Base-by-base conservation (phyloP, 1,140 invertebrate species). In the Hydropsyche tenuis region DNA sequence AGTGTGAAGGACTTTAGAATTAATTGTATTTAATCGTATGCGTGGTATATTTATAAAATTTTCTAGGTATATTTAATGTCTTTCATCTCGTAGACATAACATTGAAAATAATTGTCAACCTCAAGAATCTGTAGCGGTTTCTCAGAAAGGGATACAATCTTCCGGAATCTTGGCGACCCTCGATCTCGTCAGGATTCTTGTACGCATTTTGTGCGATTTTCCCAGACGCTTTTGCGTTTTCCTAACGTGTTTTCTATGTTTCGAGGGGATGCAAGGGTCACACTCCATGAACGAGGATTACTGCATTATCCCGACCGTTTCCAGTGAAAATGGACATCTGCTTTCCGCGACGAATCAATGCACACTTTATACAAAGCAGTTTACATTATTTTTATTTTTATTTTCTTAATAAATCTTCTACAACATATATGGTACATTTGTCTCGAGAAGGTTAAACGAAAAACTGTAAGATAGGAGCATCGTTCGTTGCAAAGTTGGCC, bases 251-350 rank as follows among this genome's bases (percentile, higher is more conserved):
- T 75, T 75, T 75, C 74, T 22, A 20, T 75, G 74, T 75, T 37
- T 37, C 56, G 25, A 53, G 53, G 70, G 70, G 60, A 22, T 27
- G 51, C 20, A 60, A 73, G 68, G 68, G 75, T 69, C 72, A 69
- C 25, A 45, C 43, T 43, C 69, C 70, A 14, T 66, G 56, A 71
- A 70, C 66, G 63, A 48, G 71, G 74, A 73, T 76, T 76, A 73
- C 53, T 70, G 71, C 62, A 73, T 70, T 72, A 72, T 72, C 56
- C 51, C 60, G 43, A 66, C 43, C 48, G 37, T 69, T 60, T 23
- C 45, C 45, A 46, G 72, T 72, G 75, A 69, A 76, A 77, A 74
- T 45, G 69, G 73, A 73, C 75, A 77, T 70, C 75, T 77, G 75
- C 56, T 63, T 71, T 73, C 23, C 9, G 14, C 23, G 14, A 11